Conservation (phyloP, 2,113 vertebrate species). For the Microcebus lehilahytsara region DNA sequence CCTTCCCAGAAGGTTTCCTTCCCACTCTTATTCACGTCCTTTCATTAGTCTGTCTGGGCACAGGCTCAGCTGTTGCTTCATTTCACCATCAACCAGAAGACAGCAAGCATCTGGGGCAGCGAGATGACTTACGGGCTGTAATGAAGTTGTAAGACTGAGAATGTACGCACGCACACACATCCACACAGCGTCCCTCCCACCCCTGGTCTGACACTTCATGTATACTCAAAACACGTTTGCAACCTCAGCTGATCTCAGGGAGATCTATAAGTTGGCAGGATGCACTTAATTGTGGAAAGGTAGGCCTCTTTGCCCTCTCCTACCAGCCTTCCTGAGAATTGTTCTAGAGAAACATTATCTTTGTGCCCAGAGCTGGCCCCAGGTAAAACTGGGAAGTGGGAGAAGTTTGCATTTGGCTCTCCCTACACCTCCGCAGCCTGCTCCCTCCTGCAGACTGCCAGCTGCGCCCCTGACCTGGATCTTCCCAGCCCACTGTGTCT, state of each 20-base stretch:
- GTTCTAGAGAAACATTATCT: slow-evolving; percentile 37
- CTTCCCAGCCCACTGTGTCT: neutral
- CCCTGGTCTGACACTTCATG: neutral
- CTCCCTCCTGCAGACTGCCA: slow-evolving; percentile 39
- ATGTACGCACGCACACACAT: neutral
- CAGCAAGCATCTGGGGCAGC: neutral
- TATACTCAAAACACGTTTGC: neutral
- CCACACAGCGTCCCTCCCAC: neutral
- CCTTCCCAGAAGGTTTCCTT: neutral
- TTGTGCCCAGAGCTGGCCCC: slow-evolving; percentile 47
- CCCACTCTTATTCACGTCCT: slow-evolving; percentile 17
- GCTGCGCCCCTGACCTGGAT: slow-evolving; percentile 16
- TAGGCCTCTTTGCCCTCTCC: neutral
- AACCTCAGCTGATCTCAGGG: neutral
- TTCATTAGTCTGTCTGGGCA: slow-evolving; percentile 5
- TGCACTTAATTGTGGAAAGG: neutral
- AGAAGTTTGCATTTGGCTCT: slow-evolving; percentile 26
- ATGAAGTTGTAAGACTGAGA: neutral
- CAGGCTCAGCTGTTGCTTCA: neutral
- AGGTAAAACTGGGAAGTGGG: slow-evolving; percentile 49
- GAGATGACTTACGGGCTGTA: neutral
- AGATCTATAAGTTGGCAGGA: slow-evolving; percentile 5
- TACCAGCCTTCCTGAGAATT: slow-evolving; percentile 48
- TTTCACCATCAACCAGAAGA: neutral
- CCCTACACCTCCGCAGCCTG: neutral